Percentiles rank a stretch among this genome's conserved stretches.
phyloP scores from a whole-genome alignment of 64 coral and sea anemone species.

The Pachyseris speciosa region DNA sequence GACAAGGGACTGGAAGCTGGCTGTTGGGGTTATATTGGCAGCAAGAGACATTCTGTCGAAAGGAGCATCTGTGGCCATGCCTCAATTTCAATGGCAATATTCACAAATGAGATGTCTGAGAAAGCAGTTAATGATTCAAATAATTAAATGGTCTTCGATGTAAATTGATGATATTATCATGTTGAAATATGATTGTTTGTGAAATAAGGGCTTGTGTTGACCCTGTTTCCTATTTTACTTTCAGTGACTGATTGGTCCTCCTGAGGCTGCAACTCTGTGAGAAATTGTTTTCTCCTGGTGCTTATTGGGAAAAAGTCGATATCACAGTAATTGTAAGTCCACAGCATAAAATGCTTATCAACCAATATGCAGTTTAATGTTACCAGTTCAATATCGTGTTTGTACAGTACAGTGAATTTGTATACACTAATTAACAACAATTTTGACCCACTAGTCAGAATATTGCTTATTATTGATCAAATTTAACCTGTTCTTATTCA shows the following conservation, averaged over 20 bases:
- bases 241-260: background rate
- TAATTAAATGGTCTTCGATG: background rate
- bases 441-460: too few species aligned
- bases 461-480: too few species aligned
- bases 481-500: too few species aligned
- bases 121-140: background rate
- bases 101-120: background rate
- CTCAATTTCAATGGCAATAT: slow-evolving; percentile 1
- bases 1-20: slow-evolving; percentile 46
- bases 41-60: slow-evolving; percentile 17
- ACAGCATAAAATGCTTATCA: too few species aligned
- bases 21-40: slow-evolving; percentile 37
- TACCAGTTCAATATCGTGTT: too few species aligned
- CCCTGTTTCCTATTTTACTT: background rate
- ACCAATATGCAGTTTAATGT: too few species aligned
- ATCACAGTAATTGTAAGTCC: background rate
- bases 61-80: background rate
- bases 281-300: background rate
- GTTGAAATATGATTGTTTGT: background rate
- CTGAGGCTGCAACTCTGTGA: background rate
- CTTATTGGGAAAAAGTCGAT: background rate
- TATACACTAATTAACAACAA: too few species aligned
- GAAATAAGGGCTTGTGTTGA: background rate
- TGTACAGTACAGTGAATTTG: too few species aligned
- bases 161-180: background rate